Conservation (phyloP, 2,113 vertebrate genomes). For the Propithecus coquereli region DNA sequence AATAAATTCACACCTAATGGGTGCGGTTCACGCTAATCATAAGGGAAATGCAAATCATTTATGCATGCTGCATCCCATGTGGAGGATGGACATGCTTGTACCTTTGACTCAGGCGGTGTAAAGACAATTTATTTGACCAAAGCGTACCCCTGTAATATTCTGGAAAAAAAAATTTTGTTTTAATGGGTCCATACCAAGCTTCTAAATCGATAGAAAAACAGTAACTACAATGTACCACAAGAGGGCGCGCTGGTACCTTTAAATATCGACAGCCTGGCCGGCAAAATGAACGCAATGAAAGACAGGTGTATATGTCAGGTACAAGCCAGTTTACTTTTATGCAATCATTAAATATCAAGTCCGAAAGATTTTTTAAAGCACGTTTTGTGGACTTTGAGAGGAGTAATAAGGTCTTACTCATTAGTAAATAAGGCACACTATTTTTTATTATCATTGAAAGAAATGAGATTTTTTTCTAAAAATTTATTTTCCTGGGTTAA, state of each 20-base stretch:
- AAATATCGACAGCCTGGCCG: not conserved
- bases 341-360: not conserved
- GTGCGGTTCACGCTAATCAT: too few species aligned
- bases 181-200: not conserved
- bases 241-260: constrained; percentile 47
- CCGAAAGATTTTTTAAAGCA: not conserved
- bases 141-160: too few species aligned
- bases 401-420: not conserved
- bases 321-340: not conserved
- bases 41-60: too few species aligned
- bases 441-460: not conserved
- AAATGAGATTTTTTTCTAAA: not conserved
- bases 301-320: not conserved
- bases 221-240: not conserved
- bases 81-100: too few species aligned
- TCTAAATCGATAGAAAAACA: not conserved
- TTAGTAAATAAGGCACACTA: not conserved
- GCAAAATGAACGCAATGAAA: not conserved
- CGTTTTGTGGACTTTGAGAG: not conserved
- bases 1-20: too few species aligned
- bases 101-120: too few species aligned
- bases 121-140: too few species aligned
- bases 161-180: too few species aligned
- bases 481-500: not conserved
- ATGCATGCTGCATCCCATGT: too few species aligned